phyloP scores from a whole-genome alignment of 2,113 vertebrate genomes.

The Phaethon lepturus region DNA sequence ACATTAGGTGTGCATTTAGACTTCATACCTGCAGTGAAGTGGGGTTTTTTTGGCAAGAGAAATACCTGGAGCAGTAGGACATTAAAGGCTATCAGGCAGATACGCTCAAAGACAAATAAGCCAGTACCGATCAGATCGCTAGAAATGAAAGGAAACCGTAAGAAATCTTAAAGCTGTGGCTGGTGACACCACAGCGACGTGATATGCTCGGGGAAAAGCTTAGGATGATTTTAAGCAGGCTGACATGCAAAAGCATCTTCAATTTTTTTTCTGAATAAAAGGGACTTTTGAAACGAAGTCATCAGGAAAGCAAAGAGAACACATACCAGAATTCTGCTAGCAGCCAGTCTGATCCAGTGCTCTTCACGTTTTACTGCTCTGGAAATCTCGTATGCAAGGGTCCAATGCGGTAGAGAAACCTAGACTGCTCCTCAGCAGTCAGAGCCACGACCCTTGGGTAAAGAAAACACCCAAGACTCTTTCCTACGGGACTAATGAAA shows the following conservation, averaged over 20 bases:
- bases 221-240: neutral
- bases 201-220: neutral
- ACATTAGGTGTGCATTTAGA: neutral
- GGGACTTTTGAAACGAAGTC: neutral
- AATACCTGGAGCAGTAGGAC: neutral
- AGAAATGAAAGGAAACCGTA: rapidly evolving
- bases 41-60: neutral
- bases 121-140: neutral
- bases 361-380: neutral
- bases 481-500: neutral
- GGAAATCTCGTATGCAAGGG: neutral
- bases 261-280: neutral
- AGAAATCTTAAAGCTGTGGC: neutral
- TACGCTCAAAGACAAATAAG: neutral
- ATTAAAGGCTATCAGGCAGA: neutral
- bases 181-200: neutral
- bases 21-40: neutral
- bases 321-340: constrained; percentile 41
- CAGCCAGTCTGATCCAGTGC: neutral
- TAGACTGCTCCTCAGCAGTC: neutral
- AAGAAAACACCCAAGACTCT: neutral
- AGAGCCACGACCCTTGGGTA: neutral
- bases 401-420: neutral
- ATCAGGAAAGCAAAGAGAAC: neutral
- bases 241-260: rapidly evolving